Base-by-base conservation (phyloP, 2,113 vertebrate species). In the Apus apus region DNA sequence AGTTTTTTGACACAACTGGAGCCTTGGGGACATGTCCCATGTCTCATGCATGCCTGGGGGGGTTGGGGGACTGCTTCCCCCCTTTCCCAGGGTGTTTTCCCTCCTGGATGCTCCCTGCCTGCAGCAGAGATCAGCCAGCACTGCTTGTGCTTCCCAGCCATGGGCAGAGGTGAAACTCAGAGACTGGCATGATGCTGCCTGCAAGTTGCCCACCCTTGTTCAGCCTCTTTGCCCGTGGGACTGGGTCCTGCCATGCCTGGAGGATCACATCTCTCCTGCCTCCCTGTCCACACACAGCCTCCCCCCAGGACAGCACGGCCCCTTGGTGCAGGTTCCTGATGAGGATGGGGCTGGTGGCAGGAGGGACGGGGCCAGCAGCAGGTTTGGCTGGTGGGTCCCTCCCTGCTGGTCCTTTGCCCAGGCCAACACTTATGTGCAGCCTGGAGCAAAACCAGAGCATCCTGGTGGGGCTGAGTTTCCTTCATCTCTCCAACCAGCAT, bases 391-490 rank as follows among this genome's bases (percentile, higher is more conserved):
- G 19, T 1, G 1, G 6, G 22, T 87, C 60, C 43, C 34, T 82
- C 5, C 3, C 46, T 66, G 53, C 36, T 1, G 0, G 16, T 54
- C 51, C 58, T 53, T 74, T 38, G 56, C 81, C 45, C 29, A 22
- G 56, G 40, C 5, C 14, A 64, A 27, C 1, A 3, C 2, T 8
- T 15, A 5, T 0, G 0, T 57, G 38, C 19, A 12, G 46, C 29
- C 30, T 43, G 65, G 74, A 84, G 57, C 73, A 50, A 77, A 92
- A 26, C 40, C 80, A 67, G 77, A 85, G 53, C 64, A n/a, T 38
- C 53, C 45, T 27, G 15, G 6, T 66, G 68, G 38, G 45, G 80
- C 43, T 3, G 1, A 16, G 70, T 40, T n/a, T 68, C 73, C 89
- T 84, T 60, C 27, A 5, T 40, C 23, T 72, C 70, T 54, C 61